Percentiles rank a stretch among this genome's conserved stretches.
Conservation (phyloP, 2,888 invertebrate species). For the Saturnia pavonia region DNA sequence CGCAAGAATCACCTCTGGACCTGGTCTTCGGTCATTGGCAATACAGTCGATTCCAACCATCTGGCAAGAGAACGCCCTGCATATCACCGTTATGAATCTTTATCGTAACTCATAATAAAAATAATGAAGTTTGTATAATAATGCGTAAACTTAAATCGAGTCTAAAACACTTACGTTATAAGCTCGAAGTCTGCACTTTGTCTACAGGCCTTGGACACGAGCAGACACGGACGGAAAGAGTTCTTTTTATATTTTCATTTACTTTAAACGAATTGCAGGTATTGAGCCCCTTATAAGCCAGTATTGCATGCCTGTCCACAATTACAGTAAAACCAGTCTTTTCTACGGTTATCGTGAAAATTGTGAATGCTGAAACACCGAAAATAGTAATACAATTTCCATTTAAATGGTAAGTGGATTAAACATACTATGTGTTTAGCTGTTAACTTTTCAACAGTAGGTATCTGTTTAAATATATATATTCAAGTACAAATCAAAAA, state of each 20-base stretch:
- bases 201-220: not conserved
- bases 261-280: not conserved
- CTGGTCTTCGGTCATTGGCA: no score
- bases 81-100: no score
- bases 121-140: no score
- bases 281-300: not conserved
- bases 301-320: not conserved
- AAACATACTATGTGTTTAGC: not conserved
- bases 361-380: slow-evolving; percentile 8
- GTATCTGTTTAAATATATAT: not conserved
- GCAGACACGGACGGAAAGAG: not conserved
- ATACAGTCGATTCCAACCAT: no score
- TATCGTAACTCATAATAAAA: no score
- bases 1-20: not conserved
- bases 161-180: not conserved
- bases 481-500: no score
- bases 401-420: slow-evolving; percentile 16
- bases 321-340: not conserved
- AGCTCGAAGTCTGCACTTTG: not conserved
- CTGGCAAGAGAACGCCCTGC: no score
- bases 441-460: not conserved
- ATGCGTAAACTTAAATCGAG: no score
- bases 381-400: slow-evolving; percentile 14
- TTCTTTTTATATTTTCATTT: not conserved
- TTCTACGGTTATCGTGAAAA: slow-evolving; percentile 12